Base-by-base conservation (phyloP, 2,113 vertebrate genomes). In the Amazona vittata region DNA sequence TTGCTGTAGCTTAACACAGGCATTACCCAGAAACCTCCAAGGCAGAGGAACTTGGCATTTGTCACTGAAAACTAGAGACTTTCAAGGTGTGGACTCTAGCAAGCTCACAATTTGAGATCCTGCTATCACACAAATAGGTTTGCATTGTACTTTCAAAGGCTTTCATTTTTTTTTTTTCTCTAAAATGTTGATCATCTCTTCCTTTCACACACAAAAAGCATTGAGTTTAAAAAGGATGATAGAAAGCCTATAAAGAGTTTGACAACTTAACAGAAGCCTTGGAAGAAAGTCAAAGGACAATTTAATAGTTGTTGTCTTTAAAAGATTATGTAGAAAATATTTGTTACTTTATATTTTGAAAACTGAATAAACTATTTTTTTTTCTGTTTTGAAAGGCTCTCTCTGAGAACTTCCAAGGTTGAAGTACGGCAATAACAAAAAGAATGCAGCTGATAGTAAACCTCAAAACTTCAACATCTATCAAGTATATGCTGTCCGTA, bases 331-430 rank as follows among this genome's bases (percentile, higher is more conserved):
- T 62, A 74, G 63, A 81, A 83, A 86, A 93, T n/a, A 20, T 52
- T 37, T 79, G 25, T 35, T 79, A 75, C 24, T 92, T 88, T 83
- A 43, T 85, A 76, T 83, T 90, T 93, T 93, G 83, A 90, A 70
- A 35, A 63, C 8, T 29, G 25, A 67, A 65, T 69, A 24, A 31
- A 5, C 3, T 20, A 24, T 24, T 46, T 87, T 76, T 86, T 39
- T 86, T 41, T 39, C 64, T 77, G 10, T 57, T 44, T 83, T 78
- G 71, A 71, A 41, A 46, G 53, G 8, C 19, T 86, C 10, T 50
- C 41, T 63, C 24, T 73, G 19, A 50, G 64, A 87, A n/a, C 33
- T 44, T 90, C 29, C 31, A 83, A 37, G 41, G 28, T 29, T 96
- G 59, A 79, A 90, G 85, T 50, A 87, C 55, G 93, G 31, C 31